phyloP scores from a whole-genome alignment of 2,113 vertebrate species.

The Syngnathus typhle region DNA sequence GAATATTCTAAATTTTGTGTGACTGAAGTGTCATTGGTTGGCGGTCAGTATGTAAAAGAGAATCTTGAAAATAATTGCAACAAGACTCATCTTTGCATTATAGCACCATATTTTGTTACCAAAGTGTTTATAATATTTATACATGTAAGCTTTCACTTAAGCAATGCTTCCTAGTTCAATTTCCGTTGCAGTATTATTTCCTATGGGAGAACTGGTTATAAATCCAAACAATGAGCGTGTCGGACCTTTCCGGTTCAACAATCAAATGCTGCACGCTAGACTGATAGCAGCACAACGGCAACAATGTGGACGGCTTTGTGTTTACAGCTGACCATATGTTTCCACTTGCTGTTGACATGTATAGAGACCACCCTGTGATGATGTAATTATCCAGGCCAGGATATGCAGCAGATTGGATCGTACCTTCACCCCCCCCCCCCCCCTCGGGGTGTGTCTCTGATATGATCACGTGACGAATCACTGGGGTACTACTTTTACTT shows the following conservation, averaged over 20 bases:
- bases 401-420: slow-evolving; percentile 39
- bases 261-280: slow-evolving; percentile 51
- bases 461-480: slow-evolving; percentile 36
- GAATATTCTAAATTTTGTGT: too few species aligned
- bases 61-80: too few species aligned
- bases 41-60: too few species aligned
- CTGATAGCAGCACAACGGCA: slow-evolving; percentile 6
- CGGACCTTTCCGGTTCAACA: background rate
- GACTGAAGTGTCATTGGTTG: too few species aligned
- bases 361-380: slow-evolving; percentile 41
- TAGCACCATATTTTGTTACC: too few species aligned
- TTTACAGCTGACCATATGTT: slow-evolving; percentile 50
- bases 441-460: slow-evolving; percentile 35
- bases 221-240: background rate
- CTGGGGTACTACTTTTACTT: background rate
- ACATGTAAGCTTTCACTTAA: too few species aligned
- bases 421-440: background rate
- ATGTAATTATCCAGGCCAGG: slow-evolving; percentile 45
- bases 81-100: too few species aligned
- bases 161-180: background rate
- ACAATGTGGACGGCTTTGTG: slow-evolving; percentile 6
- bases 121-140: too few species aligned
- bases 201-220: background rate
- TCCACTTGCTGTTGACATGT: slow-evolving; percentile 30
- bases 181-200: background rate